These are phyloP conservation scores for Agapornis roseicollis DNA, from an alignment of 2,113 vertebrate genomes.

Conservation along the genomic window DNA sequence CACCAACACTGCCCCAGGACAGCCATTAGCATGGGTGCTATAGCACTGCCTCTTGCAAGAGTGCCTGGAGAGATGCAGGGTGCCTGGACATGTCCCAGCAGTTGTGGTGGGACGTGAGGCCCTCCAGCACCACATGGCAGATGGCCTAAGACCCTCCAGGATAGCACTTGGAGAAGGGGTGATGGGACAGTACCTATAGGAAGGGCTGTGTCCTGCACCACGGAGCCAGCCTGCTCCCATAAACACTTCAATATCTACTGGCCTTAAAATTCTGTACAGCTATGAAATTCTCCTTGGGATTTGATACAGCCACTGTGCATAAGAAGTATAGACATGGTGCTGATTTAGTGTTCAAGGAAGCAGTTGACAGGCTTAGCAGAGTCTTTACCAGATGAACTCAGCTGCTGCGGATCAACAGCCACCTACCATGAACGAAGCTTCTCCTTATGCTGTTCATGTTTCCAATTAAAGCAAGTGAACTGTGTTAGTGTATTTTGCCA, in stretches of 20 bases:
- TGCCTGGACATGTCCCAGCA: fast-evolving
- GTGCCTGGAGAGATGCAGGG: background rate
- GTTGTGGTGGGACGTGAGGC: background rate
- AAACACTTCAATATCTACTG: background rate
- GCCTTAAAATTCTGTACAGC: background rate
- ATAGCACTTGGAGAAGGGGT: background rate
- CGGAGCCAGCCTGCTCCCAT: background rate
- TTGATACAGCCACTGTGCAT: fast-evolving
- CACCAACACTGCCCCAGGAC: fast-evolving
- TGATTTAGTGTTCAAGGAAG: background rate
- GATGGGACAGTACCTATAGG: fast-evolving
- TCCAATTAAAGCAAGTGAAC: background rate
- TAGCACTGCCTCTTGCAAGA: background rate
- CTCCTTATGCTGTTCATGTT: background rate
- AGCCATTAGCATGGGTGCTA: fast-evolving
- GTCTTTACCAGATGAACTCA: background rate
- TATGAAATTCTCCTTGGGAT: background rate
- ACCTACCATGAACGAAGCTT: fast-evolving
- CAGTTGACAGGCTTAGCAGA: background rate
- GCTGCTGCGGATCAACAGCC: background rate
- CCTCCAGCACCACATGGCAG: background rate
- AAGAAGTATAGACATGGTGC: background rate
- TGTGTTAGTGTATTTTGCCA: background rate
- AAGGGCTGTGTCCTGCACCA: background rate
- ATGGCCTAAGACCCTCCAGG: background rate